These are phyloP conservation scores for Ceratitis capitata DNA, from an alignment of 1,140 invertebrate genomes.

Conservation along the genomic window DNA sequence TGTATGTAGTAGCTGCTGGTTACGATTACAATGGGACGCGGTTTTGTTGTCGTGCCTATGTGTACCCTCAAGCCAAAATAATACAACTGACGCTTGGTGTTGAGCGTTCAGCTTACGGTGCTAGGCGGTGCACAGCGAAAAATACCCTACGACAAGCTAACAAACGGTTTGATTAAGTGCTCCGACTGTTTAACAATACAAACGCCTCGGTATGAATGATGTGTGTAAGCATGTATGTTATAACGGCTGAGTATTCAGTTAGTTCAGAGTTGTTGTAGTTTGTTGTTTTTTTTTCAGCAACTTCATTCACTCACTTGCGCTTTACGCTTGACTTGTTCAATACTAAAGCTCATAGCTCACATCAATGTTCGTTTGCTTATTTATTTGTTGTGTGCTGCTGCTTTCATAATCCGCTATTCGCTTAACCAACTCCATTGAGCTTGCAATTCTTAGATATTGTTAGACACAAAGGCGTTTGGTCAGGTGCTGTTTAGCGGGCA, in stretches of 20 bases:
- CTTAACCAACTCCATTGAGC: background rate
- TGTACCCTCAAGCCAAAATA: background rate
- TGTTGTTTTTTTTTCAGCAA: background rate
- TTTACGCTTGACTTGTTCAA: background rate
- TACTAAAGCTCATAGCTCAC: background rate
- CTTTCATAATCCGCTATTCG: background rate
- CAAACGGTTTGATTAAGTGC: background rate
- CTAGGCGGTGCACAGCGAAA: background rate
- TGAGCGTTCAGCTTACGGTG: background rate
- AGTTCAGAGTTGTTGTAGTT: background rate
- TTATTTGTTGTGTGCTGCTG: background rate
- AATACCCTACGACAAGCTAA: background rate
- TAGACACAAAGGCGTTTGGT: background rate
- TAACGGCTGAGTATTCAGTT: background rate
- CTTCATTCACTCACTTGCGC: conserved; percentile 8
- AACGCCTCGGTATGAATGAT: background rate
- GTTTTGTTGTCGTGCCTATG: background rate
- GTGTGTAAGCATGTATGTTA: background rate
- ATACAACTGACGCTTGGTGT: background rate
- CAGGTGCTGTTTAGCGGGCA: background rate
- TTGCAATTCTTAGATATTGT: background rate
- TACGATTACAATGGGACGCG: background rate
- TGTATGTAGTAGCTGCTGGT: background rate
- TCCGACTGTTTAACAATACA: background rate
- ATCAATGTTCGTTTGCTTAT: background rate